phyloP scores from a whole-genome alignment of 1,140 invertebrate genomes.

The Drosophila suzukii region DNA sequence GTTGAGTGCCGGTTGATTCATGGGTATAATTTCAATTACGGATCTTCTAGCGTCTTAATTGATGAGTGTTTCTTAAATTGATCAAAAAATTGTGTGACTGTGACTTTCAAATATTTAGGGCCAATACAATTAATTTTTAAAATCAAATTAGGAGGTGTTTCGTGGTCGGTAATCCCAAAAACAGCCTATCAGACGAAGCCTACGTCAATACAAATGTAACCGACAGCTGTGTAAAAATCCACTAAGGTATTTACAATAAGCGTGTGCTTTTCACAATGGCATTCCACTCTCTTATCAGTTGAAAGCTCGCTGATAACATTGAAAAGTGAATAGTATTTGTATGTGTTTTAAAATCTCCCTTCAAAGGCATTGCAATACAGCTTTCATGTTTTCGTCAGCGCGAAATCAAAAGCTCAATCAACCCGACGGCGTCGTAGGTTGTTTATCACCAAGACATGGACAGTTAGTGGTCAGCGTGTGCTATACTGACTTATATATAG shows the following conservation, averaged over 20 bases:
- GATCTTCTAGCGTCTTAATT: not conserved
- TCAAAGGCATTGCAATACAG: conserved; percentile 31
- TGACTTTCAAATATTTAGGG: too few relatives aligned
- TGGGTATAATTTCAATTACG: not conserved
- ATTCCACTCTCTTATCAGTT: conserved; percentile 19
- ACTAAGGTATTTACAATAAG: conserved; percentile 1
- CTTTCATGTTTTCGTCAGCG: conserved; percentile 37
- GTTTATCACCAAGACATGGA: conserved; percentile 67
- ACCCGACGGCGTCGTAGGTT: conserved; percentile 34
- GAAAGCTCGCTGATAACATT: conserved; percentile 2
- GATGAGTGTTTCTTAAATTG: not conserved
- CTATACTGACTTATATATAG: not conserved
- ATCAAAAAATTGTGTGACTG: too few relatives aligned
- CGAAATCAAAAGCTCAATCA: conserved; percentile 44
- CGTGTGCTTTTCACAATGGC: too few relatives aligned
- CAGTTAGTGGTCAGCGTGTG: conserved; percentile 13
- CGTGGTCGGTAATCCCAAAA: not conserved
- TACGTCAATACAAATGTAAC: conserved; percentile 5
- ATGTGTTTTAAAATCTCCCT: conserved; percentile 3
- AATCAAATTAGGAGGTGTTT: not conserved
- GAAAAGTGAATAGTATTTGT: not conserved
- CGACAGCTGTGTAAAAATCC: not conserved
- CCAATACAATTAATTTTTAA: not conserved
- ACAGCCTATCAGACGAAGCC: too few relatives aligned
- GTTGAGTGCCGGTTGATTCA: not conserved